These are phyloP conservation scores for Sarotherodon lohbergeri DNA, from an alignment of 2,113 vertebrate genomes.

Conservation along the genomic window DNA sequence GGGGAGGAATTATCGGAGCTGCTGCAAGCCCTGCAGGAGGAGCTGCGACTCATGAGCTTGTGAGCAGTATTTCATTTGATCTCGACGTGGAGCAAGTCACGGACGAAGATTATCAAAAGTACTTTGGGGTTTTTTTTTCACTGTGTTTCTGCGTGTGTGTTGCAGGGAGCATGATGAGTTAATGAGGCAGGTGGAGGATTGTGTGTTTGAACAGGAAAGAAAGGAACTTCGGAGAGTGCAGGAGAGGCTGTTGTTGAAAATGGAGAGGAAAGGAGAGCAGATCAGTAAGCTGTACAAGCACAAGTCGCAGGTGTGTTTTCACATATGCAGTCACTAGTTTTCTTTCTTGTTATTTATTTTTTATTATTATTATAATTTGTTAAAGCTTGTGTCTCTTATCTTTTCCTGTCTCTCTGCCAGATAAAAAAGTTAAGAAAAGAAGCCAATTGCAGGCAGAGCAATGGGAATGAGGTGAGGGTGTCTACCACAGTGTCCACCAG, in stretches of 20 bases:
- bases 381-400: background rate
- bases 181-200: conserved; percentile 76
- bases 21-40: conserved; percentile 84
- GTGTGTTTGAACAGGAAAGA: conserved; percentile 69
- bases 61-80: conserved; percentile 67
- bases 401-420: conserved; percentile 48
- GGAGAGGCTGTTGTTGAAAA: conserved; percentile 81
- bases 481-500: conserved; percentile 62
- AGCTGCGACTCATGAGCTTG: conserved; percentile 92
- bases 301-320: conserved; percentile 73
- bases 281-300: conserved; percentile 86
- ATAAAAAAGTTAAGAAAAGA: conserved; percentile 79
- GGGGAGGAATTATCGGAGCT: conserved; percentile 84
- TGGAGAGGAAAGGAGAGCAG: conserved; percentile 93
- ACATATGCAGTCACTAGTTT: background rate
- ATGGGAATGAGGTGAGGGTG: conserved; percentile 49
- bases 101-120: background rate
- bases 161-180: conserved; percentile 84
- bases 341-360: background rate
- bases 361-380: background rate
- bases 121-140: fast-evolving
- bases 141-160: background rate
- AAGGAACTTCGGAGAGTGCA: conserved; percentile 80
- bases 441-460: conserved; percentile 40
- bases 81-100: background rate